phyloP scores from a whole-genome alignment of 2,888 invertebrate genomes.

The Epistrophe eligans region DNA sequence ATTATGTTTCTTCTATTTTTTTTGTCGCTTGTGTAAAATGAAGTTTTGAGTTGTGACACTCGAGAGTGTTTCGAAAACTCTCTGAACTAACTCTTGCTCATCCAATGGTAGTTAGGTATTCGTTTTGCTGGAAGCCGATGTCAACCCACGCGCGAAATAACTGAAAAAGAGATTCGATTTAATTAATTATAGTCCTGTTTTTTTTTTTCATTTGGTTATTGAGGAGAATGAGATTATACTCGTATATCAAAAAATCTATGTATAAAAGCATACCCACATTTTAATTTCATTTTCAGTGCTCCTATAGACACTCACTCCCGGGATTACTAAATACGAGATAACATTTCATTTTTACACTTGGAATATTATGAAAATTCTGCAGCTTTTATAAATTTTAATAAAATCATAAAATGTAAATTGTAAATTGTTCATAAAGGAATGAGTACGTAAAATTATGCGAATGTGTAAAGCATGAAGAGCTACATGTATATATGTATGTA shows the following conservation, averaged over 20 bases:
- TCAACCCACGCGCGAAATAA: slow-evolving; percentile 18
- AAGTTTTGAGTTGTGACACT: slow-evolving; percentile 45
- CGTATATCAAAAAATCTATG: slow-evolving; percentile 4
- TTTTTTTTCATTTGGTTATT: background rate
- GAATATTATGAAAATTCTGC: background rate
- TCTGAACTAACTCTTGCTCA: slow-evolving; percentile 1
- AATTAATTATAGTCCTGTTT: slow-evolving; percentile 22
- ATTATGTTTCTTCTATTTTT: slow-evolving; percentile 17
- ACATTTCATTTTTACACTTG: slow-evolving; percentile 8
- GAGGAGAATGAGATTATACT: background rate
- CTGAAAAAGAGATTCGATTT: slow-evolving; percentile 25
- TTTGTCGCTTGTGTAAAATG: background rate
- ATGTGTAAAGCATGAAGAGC: background rate
- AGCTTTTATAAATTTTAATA: slow-evolving; percentile 2
- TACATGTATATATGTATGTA: too few species aligned
- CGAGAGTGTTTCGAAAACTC: slow-evolving; percentile 27
- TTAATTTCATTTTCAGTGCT: background rate
- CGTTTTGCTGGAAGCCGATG: background rate
- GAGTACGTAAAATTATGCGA: background rate
- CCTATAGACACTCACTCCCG: background rate
- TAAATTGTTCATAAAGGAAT: background rate
- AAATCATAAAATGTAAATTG: background rate
- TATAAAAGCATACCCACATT: background rate
- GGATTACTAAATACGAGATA: slow-evolving; percentile 4
- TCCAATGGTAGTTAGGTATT: background rate